Base-by-base conservation (phyloP, 2,797 vertebrate species). In the Ibycter americanus region DNA sequence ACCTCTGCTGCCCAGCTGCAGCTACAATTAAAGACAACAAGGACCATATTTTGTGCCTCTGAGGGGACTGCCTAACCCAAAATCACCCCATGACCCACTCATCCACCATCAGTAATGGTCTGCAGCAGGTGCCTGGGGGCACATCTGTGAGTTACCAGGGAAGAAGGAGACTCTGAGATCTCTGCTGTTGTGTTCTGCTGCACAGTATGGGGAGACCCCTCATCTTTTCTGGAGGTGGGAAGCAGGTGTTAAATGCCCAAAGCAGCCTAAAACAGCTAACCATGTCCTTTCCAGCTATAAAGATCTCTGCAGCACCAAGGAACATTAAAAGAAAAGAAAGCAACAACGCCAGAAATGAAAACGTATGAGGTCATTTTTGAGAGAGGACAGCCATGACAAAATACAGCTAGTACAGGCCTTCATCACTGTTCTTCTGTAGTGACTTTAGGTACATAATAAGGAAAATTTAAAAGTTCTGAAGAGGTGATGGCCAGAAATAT, bases 21-120 rank as follows among this genome's bases (percentile, higher is more conserved):
- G 76, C 62, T 63, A 55, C 89, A 93, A 32, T 91, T 96, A 90
- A 77, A 97, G 97, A 93, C 82, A 95, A 55, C 85, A 97, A 90
- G 92, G 81, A 89, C 82, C 62, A 65, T 67, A 38, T 92, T 94
- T 54, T 68, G 13, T 93, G 81, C 95, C 94, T 96, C 77, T 55
- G 36, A 79, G 65, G 25, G 72, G 85, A 93, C 58, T 90, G 38
- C 91, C 95, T 89, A 65, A 71, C 76, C 58, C 81, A 44, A 86
- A 91, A 86, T 88, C 90, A 84, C 79, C 92, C 92, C 78, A 68
- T 46, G 82, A 87, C 71, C 62, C 79, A 27, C 77, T 89, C 38
- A 31, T 89, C 65, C 67, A 79, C 74, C 80, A 94, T 80, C 94
- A 93, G 76, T 80, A 67, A 79, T 55, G 88, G 62, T 91, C 95